These are phyloP conservation scores for Pituophis catenifer DNA, from an alignment of 2,113 vertebrate genomes.

Conservation along the genomic window DNA sequence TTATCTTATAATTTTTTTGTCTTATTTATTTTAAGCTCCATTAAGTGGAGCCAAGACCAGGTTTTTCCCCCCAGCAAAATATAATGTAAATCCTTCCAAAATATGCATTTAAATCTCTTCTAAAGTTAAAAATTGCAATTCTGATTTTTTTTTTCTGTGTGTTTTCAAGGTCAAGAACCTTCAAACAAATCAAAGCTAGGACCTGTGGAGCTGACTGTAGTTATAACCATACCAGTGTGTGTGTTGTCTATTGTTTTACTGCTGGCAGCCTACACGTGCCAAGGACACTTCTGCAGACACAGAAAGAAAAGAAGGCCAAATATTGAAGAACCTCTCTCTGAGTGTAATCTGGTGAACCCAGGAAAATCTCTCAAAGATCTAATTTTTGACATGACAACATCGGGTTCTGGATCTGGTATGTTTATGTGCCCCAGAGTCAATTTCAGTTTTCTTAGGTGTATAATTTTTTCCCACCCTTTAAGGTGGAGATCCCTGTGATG, in stretches of 20 bases:
- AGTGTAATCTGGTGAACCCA: slow-evolving; percentile 75
- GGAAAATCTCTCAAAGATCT: slow-evolving; percentile 90
- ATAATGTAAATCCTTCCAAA: fast-evolving
- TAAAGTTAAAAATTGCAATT: background rate
- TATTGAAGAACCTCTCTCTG: slow-evolving; percentile 82
- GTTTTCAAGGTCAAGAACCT: slow-evolving; percentile 41
- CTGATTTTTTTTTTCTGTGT: slow-evolving; percentile 14
- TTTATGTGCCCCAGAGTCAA: slow-evolving; percentile 7
- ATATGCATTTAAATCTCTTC: background rate
- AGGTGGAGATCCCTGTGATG: background rate
- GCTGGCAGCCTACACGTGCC: slow-evolving; percentile 67
- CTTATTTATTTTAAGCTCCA: background rate
- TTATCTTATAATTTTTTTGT: background rate
- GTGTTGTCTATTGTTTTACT: slow-evolving; percentile 72
- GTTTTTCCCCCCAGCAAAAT: background rate
- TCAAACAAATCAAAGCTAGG: slow-evolving; percentile 57
- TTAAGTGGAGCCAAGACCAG: background rate
- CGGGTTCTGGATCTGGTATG: slow-evolving; percentile 92
- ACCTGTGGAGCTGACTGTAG: slow-evolving; percentile 65
- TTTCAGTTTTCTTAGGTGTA: background rate
- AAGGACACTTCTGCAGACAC: slow-evolving; percentile 68
- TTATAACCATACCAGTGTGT: slow-evolving; percentile 78
- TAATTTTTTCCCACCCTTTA: background rate
- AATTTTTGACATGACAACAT: slow-evolving; percentile 91
- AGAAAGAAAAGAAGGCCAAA: slow-evolving; percentile 71